Conservation (phyloP, 2,797 vertebrate genomes). For the Myiothlypis chrysogaster region DNA sequence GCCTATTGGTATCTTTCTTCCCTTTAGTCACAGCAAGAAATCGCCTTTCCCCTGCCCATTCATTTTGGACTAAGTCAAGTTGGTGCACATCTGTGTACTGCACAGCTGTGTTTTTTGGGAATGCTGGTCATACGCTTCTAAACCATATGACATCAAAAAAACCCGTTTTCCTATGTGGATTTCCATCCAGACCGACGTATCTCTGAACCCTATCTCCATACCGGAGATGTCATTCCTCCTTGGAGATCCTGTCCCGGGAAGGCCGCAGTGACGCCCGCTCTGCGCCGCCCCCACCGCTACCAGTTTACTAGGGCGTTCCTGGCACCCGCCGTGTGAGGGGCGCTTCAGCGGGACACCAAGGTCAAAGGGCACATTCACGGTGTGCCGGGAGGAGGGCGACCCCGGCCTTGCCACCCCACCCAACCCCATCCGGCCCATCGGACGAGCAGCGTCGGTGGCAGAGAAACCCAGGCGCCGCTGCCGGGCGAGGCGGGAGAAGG, state of each 20-base stretch:
- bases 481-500: background rate
- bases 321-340: no score
- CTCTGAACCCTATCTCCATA: accelerated
- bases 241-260: background rate
- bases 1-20: background rate
- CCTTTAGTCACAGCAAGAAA: background rate
- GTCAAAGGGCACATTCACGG: background rate
- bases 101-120: background rate
- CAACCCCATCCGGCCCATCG: no score
- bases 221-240: background rate
- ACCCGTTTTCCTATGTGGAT: accelerated
- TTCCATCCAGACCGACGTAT: background rate
- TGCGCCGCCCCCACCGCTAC: no score
- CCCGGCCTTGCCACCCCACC: background rate
- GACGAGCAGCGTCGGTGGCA: background rate
- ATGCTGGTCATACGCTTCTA: accelerated
- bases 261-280: background rate
- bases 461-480: background rate
- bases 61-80: background rate
- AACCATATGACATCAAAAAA: background rate
- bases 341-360: background rate
- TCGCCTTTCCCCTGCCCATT: background rate
- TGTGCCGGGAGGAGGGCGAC: background rate
- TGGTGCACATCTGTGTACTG: accelerated
- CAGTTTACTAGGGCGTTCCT: background rate